Conservation (phyloP, 2,113 vertebrate genomes). For the Rhabdornis inornatus region DNA sequence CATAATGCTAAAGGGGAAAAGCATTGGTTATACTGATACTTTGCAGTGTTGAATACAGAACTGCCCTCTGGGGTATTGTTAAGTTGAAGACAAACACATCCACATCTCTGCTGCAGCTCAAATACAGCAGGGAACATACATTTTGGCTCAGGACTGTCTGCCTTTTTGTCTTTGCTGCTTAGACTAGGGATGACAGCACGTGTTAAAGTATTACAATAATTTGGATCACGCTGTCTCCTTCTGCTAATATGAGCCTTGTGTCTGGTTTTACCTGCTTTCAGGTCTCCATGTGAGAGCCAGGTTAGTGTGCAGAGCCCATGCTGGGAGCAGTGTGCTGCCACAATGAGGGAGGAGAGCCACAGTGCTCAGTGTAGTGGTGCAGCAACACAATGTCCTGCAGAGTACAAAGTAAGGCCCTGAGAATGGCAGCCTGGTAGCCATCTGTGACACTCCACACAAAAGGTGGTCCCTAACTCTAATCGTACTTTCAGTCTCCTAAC, state of each 20-base stretch:
- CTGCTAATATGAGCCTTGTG: conserved; percentile 11
- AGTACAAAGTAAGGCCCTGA: neutral
- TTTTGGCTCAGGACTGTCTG: neutral
- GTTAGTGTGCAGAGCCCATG: neutral
- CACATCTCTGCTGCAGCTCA: conserved; percentile 20
- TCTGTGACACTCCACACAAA: neutral
- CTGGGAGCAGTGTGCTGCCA: neutral
- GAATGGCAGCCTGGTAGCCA: neutral
- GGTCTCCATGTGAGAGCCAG: neutral
- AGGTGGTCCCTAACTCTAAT: neutral
- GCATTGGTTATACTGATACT: neutral
- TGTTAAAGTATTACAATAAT: conserved; percentile 36
- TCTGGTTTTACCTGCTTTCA: conserved; percentile 48
- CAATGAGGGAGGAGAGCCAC: neutral
- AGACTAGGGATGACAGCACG: neutral
- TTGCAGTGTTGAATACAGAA: neutral
- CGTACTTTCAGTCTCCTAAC: neutral
- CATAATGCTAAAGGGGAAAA: neutral
- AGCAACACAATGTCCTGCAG: fast-evolving
- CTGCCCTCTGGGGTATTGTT: neutral
- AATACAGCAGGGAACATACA: conserved; percentile 4
- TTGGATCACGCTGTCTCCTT: conserved; percentile 30
- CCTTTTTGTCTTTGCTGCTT: neutral
- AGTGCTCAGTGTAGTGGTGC: neutral
- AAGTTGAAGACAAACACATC: conserved; percentile 33